Evolutionary conservation across 2,797 vertebrate genomes (phyloP).

Genomic region (Anolis apletophallus): DNA sequence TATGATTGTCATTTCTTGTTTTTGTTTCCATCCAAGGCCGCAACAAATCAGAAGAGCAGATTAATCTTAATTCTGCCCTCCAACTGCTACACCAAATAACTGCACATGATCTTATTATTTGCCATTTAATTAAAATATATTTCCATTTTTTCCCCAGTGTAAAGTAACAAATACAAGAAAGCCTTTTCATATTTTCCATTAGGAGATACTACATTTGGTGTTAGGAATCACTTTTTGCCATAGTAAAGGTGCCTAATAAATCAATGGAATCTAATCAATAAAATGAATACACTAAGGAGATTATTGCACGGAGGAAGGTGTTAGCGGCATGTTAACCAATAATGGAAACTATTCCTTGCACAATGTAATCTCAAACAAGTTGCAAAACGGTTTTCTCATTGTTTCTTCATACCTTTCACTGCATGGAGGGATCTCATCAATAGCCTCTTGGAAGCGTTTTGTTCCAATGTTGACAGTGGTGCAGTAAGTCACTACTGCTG

Average conservation of each 20-base stretch:
- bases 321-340: no score
- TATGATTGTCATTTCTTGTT: conserved; percentile 19
- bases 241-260: conserved; percentile 43
- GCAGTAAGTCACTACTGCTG: no score
- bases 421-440: no score
- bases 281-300: conserved; percentile 10
- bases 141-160: conserved; percentile 29
- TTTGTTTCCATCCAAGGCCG: conserved; percentile 23
- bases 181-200: conserved; percentile 37
- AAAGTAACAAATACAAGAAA: conserved; percentile 29
- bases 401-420: no score
- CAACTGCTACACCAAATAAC: conserved; percentile 43
- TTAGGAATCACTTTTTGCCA: conserved; percentile 36
- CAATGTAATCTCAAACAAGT: no score
- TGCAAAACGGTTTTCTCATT: no score
- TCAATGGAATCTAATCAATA: conserved; percentile 24
- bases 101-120: conserved; percentile 20
- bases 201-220: conserved; percentile 29
- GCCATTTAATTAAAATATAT: conserved; percentile 46
- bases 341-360: no score
- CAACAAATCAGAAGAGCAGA: conserved; percentile 37
- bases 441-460: no score
- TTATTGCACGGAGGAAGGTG: not conserved
- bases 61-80: conserved; percentile 34
- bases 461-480: no score